Conservation (phyloP, 2,797 vertebrate species). For the Squalus acanthias region DNA sequence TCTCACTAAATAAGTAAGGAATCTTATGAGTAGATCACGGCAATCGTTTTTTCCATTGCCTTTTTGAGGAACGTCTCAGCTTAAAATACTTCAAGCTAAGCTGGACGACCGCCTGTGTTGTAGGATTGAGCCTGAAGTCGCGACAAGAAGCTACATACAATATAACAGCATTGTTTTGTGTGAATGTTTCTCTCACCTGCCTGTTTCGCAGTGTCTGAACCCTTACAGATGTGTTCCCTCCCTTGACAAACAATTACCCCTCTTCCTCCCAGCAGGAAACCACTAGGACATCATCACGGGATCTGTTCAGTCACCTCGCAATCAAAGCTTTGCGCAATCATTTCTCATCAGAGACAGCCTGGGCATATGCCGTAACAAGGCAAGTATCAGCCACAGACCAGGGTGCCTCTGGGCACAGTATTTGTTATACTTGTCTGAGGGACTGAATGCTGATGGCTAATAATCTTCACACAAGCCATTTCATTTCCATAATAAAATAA, state of each 20-base stretch:
- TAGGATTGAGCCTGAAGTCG: background rate
- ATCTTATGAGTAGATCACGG: background rate
- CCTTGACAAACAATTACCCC: slow-evolving; percentile 64
- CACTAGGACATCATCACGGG: slow-evolving; percentile 63
- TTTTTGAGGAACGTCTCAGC: background rate
- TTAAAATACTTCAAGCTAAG: background rate
- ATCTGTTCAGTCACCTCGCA: slow-evolving; percentile 67
- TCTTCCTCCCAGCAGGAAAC: slow-evolving; percentile 57
- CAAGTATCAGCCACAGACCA: slow-evolving; percentile 55
- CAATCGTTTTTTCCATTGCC: background rate
- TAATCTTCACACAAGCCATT: slow-evolving; percentile 38
- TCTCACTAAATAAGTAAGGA: too few relatives aligned
- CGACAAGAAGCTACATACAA: background rate
- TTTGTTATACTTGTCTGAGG: slow-evolving; percentile 60
- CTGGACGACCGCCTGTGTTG: background rate
- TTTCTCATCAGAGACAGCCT: slow-evolving; percentile 56
- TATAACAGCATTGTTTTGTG: slow-evolving; percentile 37
- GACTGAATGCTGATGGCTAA: slow-evolving; percentile 55
- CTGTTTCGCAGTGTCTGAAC: slow-evolving; percentile 54
- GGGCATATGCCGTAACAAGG: slow-evolving; percentile 52
- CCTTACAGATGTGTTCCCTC: slow-evolving; percentile 58
- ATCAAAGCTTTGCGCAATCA: slow-evolving; percentile 63
- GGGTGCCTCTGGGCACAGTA: slow-evolving; percentile 57
- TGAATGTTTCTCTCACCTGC: slow-evolving; percentile 48
- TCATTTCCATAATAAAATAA: background rate